phyloP scores from a whole-genome alignment of 2,797 vertebrate genomes.

The Miichthys miiuy region DNA sequence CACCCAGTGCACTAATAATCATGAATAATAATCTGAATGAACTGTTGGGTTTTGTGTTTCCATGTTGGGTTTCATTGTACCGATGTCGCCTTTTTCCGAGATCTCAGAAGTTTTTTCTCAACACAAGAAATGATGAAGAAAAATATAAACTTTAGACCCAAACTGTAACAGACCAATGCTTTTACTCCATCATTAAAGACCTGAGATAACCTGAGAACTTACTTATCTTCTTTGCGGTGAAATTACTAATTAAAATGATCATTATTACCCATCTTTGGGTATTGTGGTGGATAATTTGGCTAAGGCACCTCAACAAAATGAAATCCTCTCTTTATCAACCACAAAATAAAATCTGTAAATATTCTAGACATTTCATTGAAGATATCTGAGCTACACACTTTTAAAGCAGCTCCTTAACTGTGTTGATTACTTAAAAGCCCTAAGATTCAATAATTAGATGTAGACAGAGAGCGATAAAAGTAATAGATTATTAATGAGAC shows the following conservation, averaged over 20 bases:
- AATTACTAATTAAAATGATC: not conserved
- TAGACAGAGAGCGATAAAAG: slow-evolving; percentile 18
- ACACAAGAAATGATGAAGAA: not conserved
- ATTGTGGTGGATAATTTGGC: not conserved
- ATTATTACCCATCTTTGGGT: not conserved
- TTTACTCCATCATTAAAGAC: not conserved
- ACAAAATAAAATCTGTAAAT: too few relatives aligned
- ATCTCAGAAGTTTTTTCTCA: too few relatives aligned
- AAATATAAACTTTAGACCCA: not conserved
- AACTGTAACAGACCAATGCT: not conserved
- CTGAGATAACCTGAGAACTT: not conserved
- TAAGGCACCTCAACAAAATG: not conserved
- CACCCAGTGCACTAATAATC: not conserved
- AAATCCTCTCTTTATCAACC: not conserved
- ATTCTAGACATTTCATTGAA: not conserved
- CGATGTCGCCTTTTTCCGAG: not conserved
- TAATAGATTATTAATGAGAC: slow-evolving; percentile 29
- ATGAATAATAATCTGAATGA: not conserved
- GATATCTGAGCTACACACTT: not conserved
- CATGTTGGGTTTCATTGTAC: not conserved
- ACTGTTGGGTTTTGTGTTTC: not conserved
- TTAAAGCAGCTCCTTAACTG: slow-evolving; percentile 4
- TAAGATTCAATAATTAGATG: not conserved
- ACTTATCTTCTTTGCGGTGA: not conserved
- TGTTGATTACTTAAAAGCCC: slow-evolving; percentile 17